Evolutionary conservation across 2,797 vertebrate genomes (phyloP).

Genomic region (Lepilemur ruficaudatus): DNA sequence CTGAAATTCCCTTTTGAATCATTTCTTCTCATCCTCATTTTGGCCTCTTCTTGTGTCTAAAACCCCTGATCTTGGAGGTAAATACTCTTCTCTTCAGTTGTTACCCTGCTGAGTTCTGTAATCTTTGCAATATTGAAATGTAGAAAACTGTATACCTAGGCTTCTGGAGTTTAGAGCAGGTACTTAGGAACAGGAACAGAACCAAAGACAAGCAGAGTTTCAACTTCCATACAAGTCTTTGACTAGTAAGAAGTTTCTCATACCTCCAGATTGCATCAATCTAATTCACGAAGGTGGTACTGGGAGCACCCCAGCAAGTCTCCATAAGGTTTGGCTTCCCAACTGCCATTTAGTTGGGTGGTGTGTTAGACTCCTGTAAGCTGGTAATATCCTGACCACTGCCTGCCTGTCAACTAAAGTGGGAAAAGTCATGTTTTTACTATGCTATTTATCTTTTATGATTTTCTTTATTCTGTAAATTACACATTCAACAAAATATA

Average conservation of each 20-base stretch:
- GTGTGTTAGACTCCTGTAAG: not conserved
- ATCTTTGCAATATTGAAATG: not conserved
- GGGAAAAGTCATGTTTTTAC: not conserved
- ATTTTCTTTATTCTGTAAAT: conserved; percentile 1
- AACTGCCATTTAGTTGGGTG: not conserved
- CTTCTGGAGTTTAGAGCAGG: not conserved
- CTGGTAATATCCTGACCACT: not conserved
- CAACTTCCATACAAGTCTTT: not conserved
- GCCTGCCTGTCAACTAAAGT: not conserved
- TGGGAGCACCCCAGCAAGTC: not conserved
- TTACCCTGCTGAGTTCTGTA: not conserved
- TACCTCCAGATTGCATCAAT: not conserved
- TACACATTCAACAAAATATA: not conserved
- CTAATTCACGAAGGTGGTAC: not conserved
- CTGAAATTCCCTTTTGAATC: not conserved
- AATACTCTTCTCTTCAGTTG: not conserved
- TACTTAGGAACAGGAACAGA: not conserved
- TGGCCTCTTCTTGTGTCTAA: not conserved
- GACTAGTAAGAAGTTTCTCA: not conserved
- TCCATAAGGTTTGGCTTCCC: not conserved
- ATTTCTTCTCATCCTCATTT: not conserved
- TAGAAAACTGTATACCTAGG: not conserved
- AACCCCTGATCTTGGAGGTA: not conserved
- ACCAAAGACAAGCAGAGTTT: not conserved
- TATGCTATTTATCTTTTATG: not conserved